Base-by-base conservation (phyloP, 1,140 invertebrate genomes). In the Drosophila asahinai region DNA sequence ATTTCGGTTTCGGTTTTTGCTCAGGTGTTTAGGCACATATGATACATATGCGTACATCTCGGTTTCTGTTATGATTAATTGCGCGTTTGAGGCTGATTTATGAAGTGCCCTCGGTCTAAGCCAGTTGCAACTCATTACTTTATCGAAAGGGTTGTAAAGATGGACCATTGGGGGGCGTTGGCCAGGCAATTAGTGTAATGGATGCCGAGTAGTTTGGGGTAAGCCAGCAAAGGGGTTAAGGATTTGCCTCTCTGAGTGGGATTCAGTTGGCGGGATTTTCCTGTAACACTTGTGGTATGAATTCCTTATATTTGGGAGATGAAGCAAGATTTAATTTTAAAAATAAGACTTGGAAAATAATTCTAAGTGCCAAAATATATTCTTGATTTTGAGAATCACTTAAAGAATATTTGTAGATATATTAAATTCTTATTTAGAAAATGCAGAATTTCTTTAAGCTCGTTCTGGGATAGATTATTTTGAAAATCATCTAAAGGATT, bases 101-200 rank as follows among this genome's bases (percentile, higher is more conserved):
- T 86, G 68, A 65, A 66, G 77, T 73, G 60, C 52, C 51, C 49
- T 77, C 22, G 57, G 22, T 47, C 43, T 83, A 54, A 77, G 75
- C 75, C 63, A 70, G 62, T 71, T 55, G 58, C 59, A 48, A 61
- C 52, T 64, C 64, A 55, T 59, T 66, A 57, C 49, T 64, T 59
- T 48, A 36, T 43, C 43, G 27, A 48, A 63, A 40, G 62, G 52
- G 36, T 38, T 25, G 33, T 2, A n/a, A 59, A n/a, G 66, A 72
- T 72, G 70, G 47, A 61, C 70, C 67, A 73, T 72, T 45, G 67
- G 52, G 70, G 52, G 12, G 11, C 33, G 38, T 14, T 72, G 70
- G 70, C 54, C 54, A 68, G 64, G 51, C 83, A 86, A 86, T 86
- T 86, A 86, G 67, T 55, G 65, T 86, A 86, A 86, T 86, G 84